Base-by-base conservation (phyloP, 2,113 vertebrate genomes). In the Larimichthys polyactis region DNA sequence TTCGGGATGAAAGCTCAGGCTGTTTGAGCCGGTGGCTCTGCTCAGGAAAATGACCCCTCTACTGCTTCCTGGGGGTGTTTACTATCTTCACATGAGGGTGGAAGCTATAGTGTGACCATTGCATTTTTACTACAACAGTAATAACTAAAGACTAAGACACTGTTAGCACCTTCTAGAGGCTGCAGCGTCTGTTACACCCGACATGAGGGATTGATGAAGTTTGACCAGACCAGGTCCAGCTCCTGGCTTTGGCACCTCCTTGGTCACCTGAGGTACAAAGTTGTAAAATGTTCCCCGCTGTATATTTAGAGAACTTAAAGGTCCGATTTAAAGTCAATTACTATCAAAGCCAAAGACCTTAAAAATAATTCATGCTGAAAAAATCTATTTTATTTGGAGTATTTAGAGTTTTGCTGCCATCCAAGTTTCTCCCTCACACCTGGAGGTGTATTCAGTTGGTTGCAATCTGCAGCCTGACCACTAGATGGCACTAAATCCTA, bases 161-260 rank as follows among this genome's bases (percentile, higher is more conserved):
- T 63, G 36, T 22, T 19, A 75, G 82, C 85, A 43, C 69, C 71
- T 20, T 83, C 79, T 65, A 36, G 11, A 87, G 82, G 64, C 67
- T 14, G 15, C 2, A 49, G 11, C 4, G 44, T 8, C 24, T 19
- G 65, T 17, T 40, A 40, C 68, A 73, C 1, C 9, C 20, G 14
- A 63, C 49, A 64, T 7, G 36, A 40, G 36, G 27, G 27, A 3
- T 2, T 27, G 27, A 27, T 27, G 27, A 27, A 27, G 27, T 27
- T 27, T 27, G 27, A 27, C 27, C 27, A 27, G 10, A 22, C 52
- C 9, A 4, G 51, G 49, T 52, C 9, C 51, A 52, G 51, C 9
- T 20, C 51, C 19, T n/a, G 51, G 24, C 19, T 60, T 12, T 4
- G 19, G 27, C 5, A 62, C 9, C 29, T 62, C 2, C 59, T 40